phyloP scores from a whole-genome alignment of 2,797 vertebrate genomes.

The Pseudochirops corinnae region DNA sequence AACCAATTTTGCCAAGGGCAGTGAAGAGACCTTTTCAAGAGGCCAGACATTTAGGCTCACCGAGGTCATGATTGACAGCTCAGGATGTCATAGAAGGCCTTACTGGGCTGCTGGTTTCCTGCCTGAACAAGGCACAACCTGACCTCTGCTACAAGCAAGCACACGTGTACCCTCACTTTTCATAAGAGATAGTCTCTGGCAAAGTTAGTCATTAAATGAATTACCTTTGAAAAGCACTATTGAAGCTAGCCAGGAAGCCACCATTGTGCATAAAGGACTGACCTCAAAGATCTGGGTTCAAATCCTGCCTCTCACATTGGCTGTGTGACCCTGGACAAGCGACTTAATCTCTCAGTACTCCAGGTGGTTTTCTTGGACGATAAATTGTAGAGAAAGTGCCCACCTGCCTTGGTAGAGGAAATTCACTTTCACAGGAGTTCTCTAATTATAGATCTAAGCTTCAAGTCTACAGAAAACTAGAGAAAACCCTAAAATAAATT shows the following conservation, averaged over 20 bases:
- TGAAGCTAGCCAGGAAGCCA: not conserved
- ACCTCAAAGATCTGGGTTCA: not conserved
- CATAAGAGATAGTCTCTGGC: too few species aligned
- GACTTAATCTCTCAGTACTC: not conserved
- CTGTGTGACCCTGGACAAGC: not conserved
- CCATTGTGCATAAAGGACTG: not conserved
- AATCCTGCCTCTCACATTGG: not conserved
- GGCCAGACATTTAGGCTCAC: not conserved
- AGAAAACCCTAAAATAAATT: not conserved
- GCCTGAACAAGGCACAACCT: constrained; percentile 1
- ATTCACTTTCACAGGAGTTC: not conserved
- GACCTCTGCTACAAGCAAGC: not conserved
- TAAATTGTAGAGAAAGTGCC: not conserved
- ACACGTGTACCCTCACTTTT: not conserved
- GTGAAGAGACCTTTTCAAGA: not conserved
- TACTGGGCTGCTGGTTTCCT: not conserved
- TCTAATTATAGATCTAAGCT: not conserved
- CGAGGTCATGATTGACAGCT: not conserved
- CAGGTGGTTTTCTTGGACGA: not conserved
- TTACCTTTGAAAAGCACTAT: not conserved
- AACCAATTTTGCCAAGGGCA: not conserved
- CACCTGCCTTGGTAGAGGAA: not conserved
- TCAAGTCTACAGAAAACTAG: not conserved
- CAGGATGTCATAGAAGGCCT: not conserved
- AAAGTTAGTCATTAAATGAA: not conserved